Conservation (phyloP, 2,113 vertebrate genomes). For the Oriolus oriolus region DNA sequence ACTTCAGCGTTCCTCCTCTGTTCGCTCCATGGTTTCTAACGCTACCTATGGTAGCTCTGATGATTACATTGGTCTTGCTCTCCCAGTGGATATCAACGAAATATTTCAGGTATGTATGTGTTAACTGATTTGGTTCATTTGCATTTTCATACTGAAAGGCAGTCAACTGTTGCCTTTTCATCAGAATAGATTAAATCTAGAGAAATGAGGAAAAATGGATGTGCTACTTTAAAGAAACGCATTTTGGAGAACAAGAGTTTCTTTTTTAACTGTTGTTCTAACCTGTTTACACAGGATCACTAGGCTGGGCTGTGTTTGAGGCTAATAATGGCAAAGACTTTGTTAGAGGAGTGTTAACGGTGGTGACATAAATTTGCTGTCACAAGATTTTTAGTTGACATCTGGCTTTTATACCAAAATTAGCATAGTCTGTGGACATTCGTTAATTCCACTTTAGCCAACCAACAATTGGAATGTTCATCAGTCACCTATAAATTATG, state of each 20-base stretch:
- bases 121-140: not conserved
- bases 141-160: not conserved
- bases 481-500: not conserved
- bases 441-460: not conserved
- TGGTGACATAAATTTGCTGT: not conserved
- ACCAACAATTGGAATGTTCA: not conserved
- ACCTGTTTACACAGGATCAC: not conserved
- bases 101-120: conserved; percentile 82
- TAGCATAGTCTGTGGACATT: not conserved
- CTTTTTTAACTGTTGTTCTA: not conserved
- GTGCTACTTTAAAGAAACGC: not conserved
- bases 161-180: not conserved
- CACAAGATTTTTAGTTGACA: not conserved
- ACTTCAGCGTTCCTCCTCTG: conserved; percentile 93
- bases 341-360: not conserved
- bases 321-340: not conserved
- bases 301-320: not conserved
- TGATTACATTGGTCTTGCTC: conserved; percentile 92
- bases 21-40: conserved; percentile 95
- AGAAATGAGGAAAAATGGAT: not conserved
- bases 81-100: conserved; percentile 92
- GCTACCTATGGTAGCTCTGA: conserved; percentile 89
- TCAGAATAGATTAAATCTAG: not conserved
- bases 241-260: not conserved
- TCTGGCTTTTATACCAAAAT: not conserved